Base-by-base conservation (phyloP, 2,888 invertebrate genomes). In the Pegoplata infirma region DNA sequence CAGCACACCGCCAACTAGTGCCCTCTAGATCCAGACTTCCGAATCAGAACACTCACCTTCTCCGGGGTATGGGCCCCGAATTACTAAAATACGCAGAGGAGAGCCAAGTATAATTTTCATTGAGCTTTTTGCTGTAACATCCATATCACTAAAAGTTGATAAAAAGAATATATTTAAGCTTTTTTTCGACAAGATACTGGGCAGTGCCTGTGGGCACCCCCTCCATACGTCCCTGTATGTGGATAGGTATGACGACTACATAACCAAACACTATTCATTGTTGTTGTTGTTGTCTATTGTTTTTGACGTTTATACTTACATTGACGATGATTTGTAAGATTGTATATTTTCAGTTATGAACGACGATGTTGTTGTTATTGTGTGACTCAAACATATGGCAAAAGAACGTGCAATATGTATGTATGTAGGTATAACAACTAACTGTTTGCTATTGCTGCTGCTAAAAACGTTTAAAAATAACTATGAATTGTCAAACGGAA, bases 351-450 rank as follows among this genome's bases (percentile, higher is more conserved):
- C 49, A 10, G 14, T 32, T 25, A 69, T 51, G 40, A 59, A 59
- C 36, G 36, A 25, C n/a, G 23, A 16, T 56, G 8, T 28, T 44
- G 16, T 55, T 23, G 53, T 16, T 12, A 8, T 23, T 66, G 16
- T 46, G 49, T 55, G 19, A 36, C 28, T 58, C 4, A 40, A 55
- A 63, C 71, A 64, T 64, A 58, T 58, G 64, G 14, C 58, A 32
- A 58, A 17, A 73, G 63, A 64, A 73, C 64, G 72, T 73, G 63
- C 63, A 56, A 32, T 32, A 6, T 17, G 14, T 49, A 46, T 23
- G 12, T n/a, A n/a, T n/a, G n/a, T n/a, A n/a, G n/a, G n/a, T n/a
- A n/a, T n/a, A n/a, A n/a, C n/a, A n/a, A n/a, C n/a, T n/a, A 17
- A 72, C 49, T 25, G 64, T 56, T 36, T 17, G n/a, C 19, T 53